Percentiles rank a stretch among this genome's conserved stretches.
These are phyloP conservation scores for Ia io DNA, from an alignment of 2,113 vertebrate genomes.

Conservation along the genomic window DNA sequence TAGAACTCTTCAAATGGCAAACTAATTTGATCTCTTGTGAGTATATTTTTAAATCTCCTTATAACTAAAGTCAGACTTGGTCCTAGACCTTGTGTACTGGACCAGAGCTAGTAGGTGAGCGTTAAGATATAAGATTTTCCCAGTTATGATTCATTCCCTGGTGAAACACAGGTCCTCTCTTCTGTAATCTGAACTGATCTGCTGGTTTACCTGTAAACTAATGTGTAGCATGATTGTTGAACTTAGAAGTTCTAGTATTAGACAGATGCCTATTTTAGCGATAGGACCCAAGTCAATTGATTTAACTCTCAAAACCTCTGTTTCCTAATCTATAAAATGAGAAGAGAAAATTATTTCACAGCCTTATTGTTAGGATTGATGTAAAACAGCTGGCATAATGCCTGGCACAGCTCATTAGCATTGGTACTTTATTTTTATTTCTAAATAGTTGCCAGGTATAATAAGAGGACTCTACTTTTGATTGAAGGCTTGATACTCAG, in stretches of 20 bases:
- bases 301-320: not conserved
- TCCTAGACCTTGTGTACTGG: not conserved
- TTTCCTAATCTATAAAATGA: not conserved
- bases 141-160: not conserved
- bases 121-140: not conserved
- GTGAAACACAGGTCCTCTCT: not conserved
- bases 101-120: not conserved
- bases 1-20: not conserved
- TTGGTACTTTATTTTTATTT: constrained; percentile 25
- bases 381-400: not conserved
- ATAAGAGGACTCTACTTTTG: not conserved
- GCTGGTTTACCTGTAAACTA: not conserved
- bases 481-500: not conserved
- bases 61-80: not conserved
- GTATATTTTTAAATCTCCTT: not conserved
- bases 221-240: not conserved
- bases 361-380: not conserved
- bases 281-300: not conserved
- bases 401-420: not conserved
- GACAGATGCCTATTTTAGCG: not conserved
- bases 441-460: not conserved
- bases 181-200: not conserved
- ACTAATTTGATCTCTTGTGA: not conserved
- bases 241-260: not conserved
- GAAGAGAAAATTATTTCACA: not conserved